Evolutionary conservation across 2,797 vertebrate genomes (phyloP), one percentile per base, ranked within the genome.

Genomic region (Sebastes miniatus): DNA sequence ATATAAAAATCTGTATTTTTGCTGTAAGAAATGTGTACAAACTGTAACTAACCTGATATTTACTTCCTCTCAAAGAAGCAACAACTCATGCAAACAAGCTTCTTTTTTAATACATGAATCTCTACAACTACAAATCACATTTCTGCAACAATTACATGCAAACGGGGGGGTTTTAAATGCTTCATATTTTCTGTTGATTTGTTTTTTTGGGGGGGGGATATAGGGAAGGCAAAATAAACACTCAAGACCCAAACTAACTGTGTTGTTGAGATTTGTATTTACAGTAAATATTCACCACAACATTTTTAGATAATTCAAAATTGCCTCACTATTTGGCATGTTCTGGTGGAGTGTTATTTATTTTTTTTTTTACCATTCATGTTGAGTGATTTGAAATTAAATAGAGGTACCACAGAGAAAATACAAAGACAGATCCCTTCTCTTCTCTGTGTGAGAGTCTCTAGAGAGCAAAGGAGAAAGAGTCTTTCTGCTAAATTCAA

Each of bases 401-500:
- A 86, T n/a, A 69, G 77, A 85, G 50, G 84, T 77, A 81, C 83
- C 77, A 85, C 81, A 83, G 83, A 88, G 66, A 83, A 87, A 83
- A 87, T 65, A 87, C 86, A 79, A 84, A 90, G 83, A 87, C 36
- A 8, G 69, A 86, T 71, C 59, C 67, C 43, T 63, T 83, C 76
- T 77, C 81, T 71, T 47, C 73, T 80, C 78, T 72, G 56, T 86
- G 83, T 76, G 76, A 87, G 58, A 64, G 66, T 78, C 73, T 85
- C 56, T n/a, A 25, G 72, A 86, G 74, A 72, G 72, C 12, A 27
- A 34, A 71, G 72, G 83, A 90, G 76, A 83, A 67, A 73, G 88
- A 88, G 81, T 73, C 73, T 87, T 89, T 83, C 89, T 94, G 94
- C 90, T 91, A 95, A 95, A 96, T 95, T 96, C 95, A 93, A 92